Base-by-base conservation (phyloP, 2,888 invertebrate species). In the Stramonita haemastoma region DNA sequence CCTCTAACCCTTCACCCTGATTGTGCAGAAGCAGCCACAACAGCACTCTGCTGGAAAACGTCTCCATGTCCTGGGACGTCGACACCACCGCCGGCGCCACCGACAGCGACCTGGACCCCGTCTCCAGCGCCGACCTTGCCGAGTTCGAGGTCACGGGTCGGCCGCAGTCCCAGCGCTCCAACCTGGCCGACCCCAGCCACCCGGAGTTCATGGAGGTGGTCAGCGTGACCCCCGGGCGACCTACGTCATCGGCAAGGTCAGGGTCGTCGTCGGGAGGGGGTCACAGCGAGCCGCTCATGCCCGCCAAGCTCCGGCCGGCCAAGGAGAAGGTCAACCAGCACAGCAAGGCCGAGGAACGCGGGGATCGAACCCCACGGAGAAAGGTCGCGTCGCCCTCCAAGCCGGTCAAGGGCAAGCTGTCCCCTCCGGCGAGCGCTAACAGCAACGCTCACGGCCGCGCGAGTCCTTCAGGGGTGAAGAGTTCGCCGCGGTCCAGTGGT, bases 301-400 rank as follows among this genome's bases (percentile, higher is more conserved):
- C 97, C 86, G 97, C 97, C 88, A 96, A 97, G 92, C 95, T 97
- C 93, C 96, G 97, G 91, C 97, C 97, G 92, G 96, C 97, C 92
- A 97, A 97, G 96, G 97, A 97, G 95, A 97, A 97, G 93, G 96
- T 96, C 91, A 97, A 97, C 95, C 96, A 96, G 94, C 97, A 97
- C 94, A 97, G 97, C 89, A 97, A 97, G 95, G 97, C 97, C 83
- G 97, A 97, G 93, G 97, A 97, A 95, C 96, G 97, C 95, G 97
- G 97, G 17, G 96, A 96, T 57, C 90, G 88, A 56, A 85, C 90
- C 26, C 89, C 90, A 6, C 87, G 91, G 77, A 89, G 90, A 84
- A 93, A 93, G 90, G 86, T 91, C 56, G 36, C 34, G 36, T 93
- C 93, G 15, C 93, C 94, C 22, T 90, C 92, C 46, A 93, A 93